A percentile compares a stretch with the other conserved stretches of the same genome.
phyloP scores from a whole-genome alignment of 2,888 invertebrate species.

The Leptura quadrifasciata region DNA sequence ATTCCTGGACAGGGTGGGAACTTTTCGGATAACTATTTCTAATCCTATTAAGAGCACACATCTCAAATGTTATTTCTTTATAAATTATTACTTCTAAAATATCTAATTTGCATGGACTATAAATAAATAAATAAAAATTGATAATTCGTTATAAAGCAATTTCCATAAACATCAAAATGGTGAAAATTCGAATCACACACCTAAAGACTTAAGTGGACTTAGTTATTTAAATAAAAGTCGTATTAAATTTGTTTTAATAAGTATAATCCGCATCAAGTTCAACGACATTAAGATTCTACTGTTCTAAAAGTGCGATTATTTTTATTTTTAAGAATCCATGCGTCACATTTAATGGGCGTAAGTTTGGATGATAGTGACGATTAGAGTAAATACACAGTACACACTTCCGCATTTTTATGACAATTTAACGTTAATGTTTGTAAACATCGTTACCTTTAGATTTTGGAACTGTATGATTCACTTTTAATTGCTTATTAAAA shows the following conservation, averaged over 20 bases:
- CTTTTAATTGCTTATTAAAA: neutral
- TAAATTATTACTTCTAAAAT: too few relatives aligned
- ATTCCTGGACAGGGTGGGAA: too few relatives aligned
- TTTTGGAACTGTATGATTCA: neutral
- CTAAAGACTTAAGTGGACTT: too few relatives aligned
- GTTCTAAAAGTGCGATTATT: neutral
- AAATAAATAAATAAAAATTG: too few relatives aligned
- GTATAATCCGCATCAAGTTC: constrained; percentile 13
- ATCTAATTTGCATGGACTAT: too few relatives aligned
- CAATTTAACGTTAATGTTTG: neutral
- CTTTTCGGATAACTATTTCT: too few relatives aligned
- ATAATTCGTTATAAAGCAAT: too few relatives aligned
- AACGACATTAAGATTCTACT: constrained; percentile 18
- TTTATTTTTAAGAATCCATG: constrained; percentile 25
- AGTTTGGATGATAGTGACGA: constrained; percentile 16
- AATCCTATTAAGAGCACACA: too few relatives aligned
- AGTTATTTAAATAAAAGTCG: too few relatives aligned
- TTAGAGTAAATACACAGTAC: constrained; percentile 27
- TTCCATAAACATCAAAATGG: too few relatives aligned
- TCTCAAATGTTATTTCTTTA: too few relatives aligned
- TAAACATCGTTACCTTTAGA: neutral
- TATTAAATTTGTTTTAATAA: neutral
- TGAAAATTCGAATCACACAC: too few relatives aligned
- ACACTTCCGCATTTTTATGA: constrained; percentile 41
- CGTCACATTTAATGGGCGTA: constrained; percentile 34